These are phyloP conservation scores for Nipponacmea schrenckii DNA, from an alignment of 2,888 invertebrate species.

Conservation along the genomic window DNA sequence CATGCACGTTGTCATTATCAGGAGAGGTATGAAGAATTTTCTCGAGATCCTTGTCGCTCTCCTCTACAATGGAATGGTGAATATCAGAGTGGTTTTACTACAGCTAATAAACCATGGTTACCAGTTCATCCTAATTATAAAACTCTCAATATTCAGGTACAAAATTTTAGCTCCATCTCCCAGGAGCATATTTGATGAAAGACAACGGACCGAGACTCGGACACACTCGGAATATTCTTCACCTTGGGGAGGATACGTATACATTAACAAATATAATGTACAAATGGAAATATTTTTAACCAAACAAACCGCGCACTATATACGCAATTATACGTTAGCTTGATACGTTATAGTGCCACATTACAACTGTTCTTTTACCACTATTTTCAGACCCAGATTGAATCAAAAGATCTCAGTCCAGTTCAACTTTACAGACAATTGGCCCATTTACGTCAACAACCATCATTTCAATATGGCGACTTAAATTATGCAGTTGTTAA, in stretches of 20 bases:
- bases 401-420: slow-evolving; percentile 15
- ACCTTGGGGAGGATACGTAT: too few species aligned
- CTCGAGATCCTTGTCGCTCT: slow-evolving; percentile 58
- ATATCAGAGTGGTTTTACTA: slow-evolving; percentile 59
- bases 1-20: not conserved
- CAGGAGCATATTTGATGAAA: too few species aligned
- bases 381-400: slow-evolving; percentile 21
- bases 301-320: too few species aligned
- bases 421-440: slow-evolving; percentile 27
- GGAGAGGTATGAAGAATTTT: slow-evolving; percentile 32
- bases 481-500: slow-evolving; percentile 36
- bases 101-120: slow-evolving; percentile 50
- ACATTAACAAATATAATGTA: too few species aligned
- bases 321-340: too few species aligned
- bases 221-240: too few species aligned
- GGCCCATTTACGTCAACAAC: slow-evolving; percentile 22
- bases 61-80: slow-evolving; percentile 65
- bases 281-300: too few species aligned
- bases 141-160: slow-evolving; percentile 54
- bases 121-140: slow-evolving; percentile 49
- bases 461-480: slow-evolving; percentile 28
- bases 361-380: too few species aligned
- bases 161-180: too few species aligned
- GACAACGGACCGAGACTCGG: too few species aligned
- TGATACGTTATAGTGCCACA: too few species aligned